Percentiles rank a stretch among this genome's conserved stretches.
Conservation (phyloP, 2,113 vertebrate genomes). For the Embiotoca jacksoni region DNA sequence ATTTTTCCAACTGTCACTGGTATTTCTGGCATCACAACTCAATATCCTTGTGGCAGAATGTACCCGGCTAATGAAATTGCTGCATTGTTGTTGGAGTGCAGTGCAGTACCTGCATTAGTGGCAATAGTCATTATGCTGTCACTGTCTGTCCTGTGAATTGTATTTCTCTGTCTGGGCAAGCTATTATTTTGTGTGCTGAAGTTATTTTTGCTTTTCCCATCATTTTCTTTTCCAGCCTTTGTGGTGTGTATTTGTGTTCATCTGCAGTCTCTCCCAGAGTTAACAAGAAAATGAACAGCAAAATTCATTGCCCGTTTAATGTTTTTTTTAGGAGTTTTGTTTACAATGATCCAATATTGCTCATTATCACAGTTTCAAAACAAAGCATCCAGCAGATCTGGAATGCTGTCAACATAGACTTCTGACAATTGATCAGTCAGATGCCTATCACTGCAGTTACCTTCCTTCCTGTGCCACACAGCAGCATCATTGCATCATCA, state of each 20-base stretch:
- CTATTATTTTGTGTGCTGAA: constrained; percentile 43
- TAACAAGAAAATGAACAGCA: constrained; percentile 31
- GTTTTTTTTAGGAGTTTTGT: constrained; percentile 24
- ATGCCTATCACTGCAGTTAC: background rate
- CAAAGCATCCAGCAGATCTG: constrained; percentile 4
- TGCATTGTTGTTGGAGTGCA: constrained; percentile 57
- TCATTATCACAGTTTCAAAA: constrained; percentile 44
- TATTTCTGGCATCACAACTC: constrained; percentile 42
- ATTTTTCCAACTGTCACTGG: constrained; percentile 46
- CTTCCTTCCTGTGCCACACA: background rate
- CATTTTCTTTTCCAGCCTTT: constrained; percentile 10
- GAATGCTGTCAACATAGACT: constrained; percentile 25
- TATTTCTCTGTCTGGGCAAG: constrained; percentile 49
- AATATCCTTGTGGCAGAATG: constrained; percentile 40
- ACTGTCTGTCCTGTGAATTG: constrained; percentile 51
- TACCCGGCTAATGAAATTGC: constrained; percentile 50
- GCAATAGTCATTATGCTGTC: constrained; percentile 67
- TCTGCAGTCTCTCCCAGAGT: background rate
- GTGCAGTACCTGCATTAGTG: constrained; percentile 45
- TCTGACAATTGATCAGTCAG: constrained; percentile 2
- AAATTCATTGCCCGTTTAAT: constrained; percentile 14
- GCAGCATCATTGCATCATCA: background rate
- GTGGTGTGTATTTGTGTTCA: constrained; percentile 28
- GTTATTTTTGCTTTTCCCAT: constrained; percentile 27
- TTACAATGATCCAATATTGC: constrained; percentile 10